Evolutionary conservation across 2,113 vertebrate genomes (phyloP), one percentile per base, ranked within the genome.

Genomic region (Atlantisia rogersi): DNA sequence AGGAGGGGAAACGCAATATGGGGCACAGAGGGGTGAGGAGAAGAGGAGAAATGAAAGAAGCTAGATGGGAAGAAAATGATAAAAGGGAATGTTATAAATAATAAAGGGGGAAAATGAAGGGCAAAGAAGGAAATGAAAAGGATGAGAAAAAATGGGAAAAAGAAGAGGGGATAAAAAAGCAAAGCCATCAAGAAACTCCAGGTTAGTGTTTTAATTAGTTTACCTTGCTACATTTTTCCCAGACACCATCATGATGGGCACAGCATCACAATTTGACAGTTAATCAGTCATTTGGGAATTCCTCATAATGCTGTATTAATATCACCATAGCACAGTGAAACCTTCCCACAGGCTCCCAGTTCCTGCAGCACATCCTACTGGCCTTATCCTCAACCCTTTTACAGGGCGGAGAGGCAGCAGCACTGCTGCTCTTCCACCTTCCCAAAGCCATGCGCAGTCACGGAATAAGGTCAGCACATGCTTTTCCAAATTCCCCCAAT

Each of bases 401-500:
- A 44, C 18, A 44, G 19, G 9, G 4, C 26, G 39, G 37, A 58
- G 18, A n/a, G 39, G 15, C 44, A 89, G 55, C 44, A 86, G 69
- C 70, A 9, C 17, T 80, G n/a, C 73, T 32, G 22, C 44, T 80
- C 55, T 52, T 78, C 37, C 29, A 39, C 56, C 39, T 31, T 56
- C 35, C 48, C 53, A 21, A 73, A 68, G 17, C 48, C 20, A 42
- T 11, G 0, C 2, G 31, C 17, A 56, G 40, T 16, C 0, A 1
- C 52, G 50, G 24, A 1, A 0, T 31, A n/a, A 55, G 3, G 29
- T 56, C 2, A 1, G 6, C 32, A 21, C 0, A 1, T 16, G 44
- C 35, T 22, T 35, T 71, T 56, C 60, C 32, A 59, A 77, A 44
- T 15, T 35, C 8, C 24, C 10, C 8, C 21, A 0, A 0, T 0